phyloP scores from a whole-genome alignment of 2,797 vertebrate genomes.

The Vipera latastei region DNA sequence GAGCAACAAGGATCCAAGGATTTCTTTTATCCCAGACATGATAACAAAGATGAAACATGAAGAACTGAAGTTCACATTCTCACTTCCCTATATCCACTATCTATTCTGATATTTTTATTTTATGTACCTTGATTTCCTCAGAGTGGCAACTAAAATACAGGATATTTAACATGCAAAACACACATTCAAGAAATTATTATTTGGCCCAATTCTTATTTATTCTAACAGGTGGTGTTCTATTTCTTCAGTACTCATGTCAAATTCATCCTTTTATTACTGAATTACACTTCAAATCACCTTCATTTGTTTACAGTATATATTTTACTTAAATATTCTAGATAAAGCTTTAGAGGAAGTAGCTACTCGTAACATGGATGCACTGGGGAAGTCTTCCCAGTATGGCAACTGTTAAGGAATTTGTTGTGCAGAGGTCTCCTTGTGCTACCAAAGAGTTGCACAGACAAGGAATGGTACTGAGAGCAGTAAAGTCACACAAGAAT shows the following conservation, averaged over 20 bases:
- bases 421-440: too few relatives aligned
- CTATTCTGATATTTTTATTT: conserved; percentile 71
- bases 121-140: conserved; percentile 65
- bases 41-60: conserved; percentile 78
- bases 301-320: not conserved
- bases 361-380: not conserved
- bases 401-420: too few relatives aligned
- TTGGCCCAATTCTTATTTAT: conserved; percentile 35
- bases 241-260: conserved; percentile 12
- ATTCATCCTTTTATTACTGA: conserved; percentile 41
- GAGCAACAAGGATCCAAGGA: conserved; percentile 73
- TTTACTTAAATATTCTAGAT: conserved; percentile 18
- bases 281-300: conserved; percentile 23
- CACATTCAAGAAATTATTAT: conserved; percentile 45
- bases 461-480: too few relatives aligned
- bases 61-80: conserved; percentile 56
- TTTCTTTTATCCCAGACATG: conserved; percentile 84
- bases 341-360: conserved; percentile 2
- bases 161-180: conserved; percentile 43
- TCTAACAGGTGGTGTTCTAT: conserved; percentile 30
- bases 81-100: not conserved
- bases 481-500: too few relatives aligned
- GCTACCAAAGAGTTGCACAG: too few relatives aligned
- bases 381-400: not conserved
- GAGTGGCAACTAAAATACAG: conserved; percentile 39